phyloP scores from a whole-genome alignment of 2,797 vertebrate genomes.

The Denticeps clupeoides region DNA sequence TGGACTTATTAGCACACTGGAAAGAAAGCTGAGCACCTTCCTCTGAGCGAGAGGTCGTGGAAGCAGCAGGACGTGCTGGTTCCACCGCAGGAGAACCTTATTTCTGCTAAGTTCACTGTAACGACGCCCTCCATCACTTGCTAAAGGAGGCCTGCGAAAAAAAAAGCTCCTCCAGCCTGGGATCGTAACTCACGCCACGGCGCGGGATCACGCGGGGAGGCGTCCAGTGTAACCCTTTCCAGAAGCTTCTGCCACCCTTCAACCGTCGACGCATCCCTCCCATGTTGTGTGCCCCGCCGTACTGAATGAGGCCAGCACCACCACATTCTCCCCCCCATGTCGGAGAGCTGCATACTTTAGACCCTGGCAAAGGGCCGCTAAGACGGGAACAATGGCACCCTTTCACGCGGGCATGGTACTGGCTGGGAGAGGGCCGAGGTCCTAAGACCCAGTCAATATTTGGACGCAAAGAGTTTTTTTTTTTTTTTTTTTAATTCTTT shows the following conservation, averaged over 20 bases:
- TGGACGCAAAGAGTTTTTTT: conserved; percentile 53
- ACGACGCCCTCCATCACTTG: conserved; percentile 21
- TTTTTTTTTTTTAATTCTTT: conserved; percentile 31
- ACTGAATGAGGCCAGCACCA: conserved; percentile 43
- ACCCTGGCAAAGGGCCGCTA: conserved; percentile 55
- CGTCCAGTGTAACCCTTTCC: conserved; percentile 31
- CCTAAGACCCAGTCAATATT: conserved; percentile 72
- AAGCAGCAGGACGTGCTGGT: conserved; percentile 36
- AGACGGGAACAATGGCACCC: conserved; percentile 65
- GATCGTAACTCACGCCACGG: conserved; percentile 14
- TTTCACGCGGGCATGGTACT: conserved; percentile 53
- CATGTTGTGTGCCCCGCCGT: conserved; percentile 27
- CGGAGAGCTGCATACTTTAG: conserved; percentile 55
- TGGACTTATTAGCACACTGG: conserved; percentile 35
- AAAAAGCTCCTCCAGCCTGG: conserved; percentile 6
- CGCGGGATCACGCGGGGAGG: not conserved
- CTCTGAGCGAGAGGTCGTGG: conserved; percentile 36
- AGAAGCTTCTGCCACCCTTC: conserved; percentile 36
- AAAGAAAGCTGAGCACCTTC: conserved; percentile 23
- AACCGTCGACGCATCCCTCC: conserved; percentile 16
- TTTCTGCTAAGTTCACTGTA: conserved; percentile 14
- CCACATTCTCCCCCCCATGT: conserved; percentile 46
- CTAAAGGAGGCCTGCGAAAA: conserved; percentile 21
- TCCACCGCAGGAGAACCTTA: conserved; percentile 34
- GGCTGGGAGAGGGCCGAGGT: conserved; percentile 52